phyloP scores from a whole-genome alignment of 2,888 invertebrate species.

The Stenodera caucasica region DNA sequence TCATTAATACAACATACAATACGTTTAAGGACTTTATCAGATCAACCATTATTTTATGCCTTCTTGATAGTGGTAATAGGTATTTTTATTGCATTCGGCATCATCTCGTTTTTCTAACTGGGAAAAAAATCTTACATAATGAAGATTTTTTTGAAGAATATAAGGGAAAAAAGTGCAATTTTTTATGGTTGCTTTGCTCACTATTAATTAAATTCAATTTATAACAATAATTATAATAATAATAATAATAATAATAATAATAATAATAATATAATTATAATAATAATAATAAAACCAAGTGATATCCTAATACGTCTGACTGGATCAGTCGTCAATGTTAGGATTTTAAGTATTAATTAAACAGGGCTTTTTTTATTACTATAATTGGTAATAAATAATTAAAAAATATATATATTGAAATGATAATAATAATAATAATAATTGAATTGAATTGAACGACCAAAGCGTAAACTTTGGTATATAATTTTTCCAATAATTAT shows the following conservation, averaged over 20 bases:
- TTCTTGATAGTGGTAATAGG: slow-evolving; percentile 50
- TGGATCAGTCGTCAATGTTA: slow-evolving; percentile 10
- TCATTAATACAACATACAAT: slow-evolving; percentile 32
- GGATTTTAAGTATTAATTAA: slow-evolving; percentile 49
- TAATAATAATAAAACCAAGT: not conserved
- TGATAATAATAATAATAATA: slow-evolving; percentile 30
- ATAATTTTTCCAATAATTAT: too few relatives aligned
- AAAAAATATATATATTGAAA: too few relatives aligned
- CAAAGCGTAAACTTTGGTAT: slow-evolving; percentile 54
- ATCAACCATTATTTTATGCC: slow-evolving; percentile 59
- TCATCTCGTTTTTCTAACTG: slow-evolving; percentile 42
- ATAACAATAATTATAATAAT: too few relatives aligned
- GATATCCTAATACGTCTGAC: slow-evolving; percentile 14
- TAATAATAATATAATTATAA: too few relatives aligned
- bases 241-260: too few relatives aligned
- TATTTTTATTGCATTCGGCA: slow-evolving; percentile 46
- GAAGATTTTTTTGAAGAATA: too few relatives aligned
- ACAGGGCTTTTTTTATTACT: slow-evolving; percentile 53
- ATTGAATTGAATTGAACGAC: slow-evolving; percentile 49
- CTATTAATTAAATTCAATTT: slow-evolving; percentile 18
- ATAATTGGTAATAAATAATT: slow-evolving; percentile 31
- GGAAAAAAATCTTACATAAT: too few relatives aligned
- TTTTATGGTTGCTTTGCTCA: slow-evolving; percentile 31
- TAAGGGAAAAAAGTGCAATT: slow-evolving; percentile 41
- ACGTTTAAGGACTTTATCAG: slow-evolving; percentile 56